Evolutionary conservation across 2,797 vertebrate genomes (phyloP), one percentile per base, ranked within the genome.

Genomic region (Apodemus agrarius): DNA sequence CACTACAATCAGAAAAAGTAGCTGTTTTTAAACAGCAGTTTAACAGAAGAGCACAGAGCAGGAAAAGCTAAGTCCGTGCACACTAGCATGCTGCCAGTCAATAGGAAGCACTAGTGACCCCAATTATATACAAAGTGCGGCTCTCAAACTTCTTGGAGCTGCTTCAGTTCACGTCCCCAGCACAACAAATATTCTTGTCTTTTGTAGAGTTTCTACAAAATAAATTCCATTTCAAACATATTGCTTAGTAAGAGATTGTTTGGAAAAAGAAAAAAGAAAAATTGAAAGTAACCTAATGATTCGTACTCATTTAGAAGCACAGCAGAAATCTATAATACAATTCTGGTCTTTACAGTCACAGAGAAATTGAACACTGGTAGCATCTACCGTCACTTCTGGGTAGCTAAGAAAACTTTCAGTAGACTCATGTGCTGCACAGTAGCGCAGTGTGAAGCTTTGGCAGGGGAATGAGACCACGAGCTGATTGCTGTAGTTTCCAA

Each of bases 191-290:
- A 94, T 3, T 82, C 29, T 81, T 29, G 83, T 54, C 67, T 87
- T 87, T 95, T 81, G 69, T 85, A 57, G 72, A 84, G 90, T 93
- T 79, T 59, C 31, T 89, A 16, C 54, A 57, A 93, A 96, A 96
- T 81, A 91, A 91, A 91, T 95, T 13, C 81, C 65, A 54, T 89
- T 76, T 93, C 52, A 92, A 92, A 91, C 26, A 86, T 34, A 1
- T 5, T 96, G 65, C 19, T 82, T 86, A 85, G 89, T 19, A 86
- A 87, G 91, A 89, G 24, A 22, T 76, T 63, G 5, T 89, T 90
- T 22, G 46, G 65, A 2, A 95, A 95, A 54, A 88, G n/a, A n/a
- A 93, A 88, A 40, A 69, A 3, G 93, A 96, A 37, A 86, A 94
- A 88, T n/a, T 69, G 52, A 93, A 65, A 43, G 65, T 74, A 57